Conservation (phyloP, 2,797 vertebrate species). For the Antrozous pallidus region DNA sequence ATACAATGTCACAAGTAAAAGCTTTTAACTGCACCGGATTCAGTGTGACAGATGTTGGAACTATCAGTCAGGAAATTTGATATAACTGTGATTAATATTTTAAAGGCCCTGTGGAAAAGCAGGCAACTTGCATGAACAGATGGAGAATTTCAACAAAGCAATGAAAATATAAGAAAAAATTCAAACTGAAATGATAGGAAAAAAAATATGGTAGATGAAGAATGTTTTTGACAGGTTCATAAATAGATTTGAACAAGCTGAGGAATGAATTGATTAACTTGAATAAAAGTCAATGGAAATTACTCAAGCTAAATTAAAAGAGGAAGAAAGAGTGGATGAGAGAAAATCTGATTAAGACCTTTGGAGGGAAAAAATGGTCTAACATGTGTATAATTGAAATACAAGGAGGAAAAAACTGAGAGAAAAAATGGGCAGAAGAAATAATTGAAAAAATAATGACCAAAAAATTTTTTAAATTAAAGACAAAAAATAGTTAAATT, state of each 20-base stretch:
- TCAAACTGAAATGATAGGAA: not conserved
- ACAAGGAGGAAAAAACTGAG: not conserved
- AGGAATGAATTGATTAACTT: not conserved
- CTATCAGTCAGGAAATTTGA: not conserved
- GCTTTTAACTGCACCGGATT: not conserved
- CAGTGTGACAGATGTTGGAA: not conserved
- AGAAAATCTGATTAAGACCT: not conserved
- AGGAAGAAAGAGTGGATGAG: not conserved
- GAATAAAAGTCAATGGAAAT: not conserved
- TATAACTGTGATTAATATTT: slow-evolving; percentile 36
- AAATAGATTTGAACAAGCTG: not conserved
- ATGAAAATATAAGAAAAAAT: not conserved
- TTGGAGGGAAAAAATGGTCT: not conserved
- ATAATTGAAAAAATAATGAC: not conserved
- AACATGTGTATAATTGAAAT: not conserved
- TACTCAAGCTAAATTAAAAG: not conserved
- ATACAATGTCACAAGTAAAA: not conserved
- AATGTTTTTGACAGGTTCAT: not conserved
- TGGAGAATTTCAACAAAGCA: not conserved
- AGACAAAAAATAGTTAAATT: too few relatives aligned
- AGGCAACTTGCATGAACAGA: not conserved
- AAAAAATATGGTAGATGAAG: not conserved
- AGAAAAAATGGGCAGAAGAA: not conserved
- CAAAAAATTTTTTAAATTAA: not conserved
- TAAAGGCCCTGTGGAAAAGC: not conserved